phyloP scores from a whole-genome alignment of 2,888 invertebrate genomes.

The Parascotia fuliginaria region DNA sequence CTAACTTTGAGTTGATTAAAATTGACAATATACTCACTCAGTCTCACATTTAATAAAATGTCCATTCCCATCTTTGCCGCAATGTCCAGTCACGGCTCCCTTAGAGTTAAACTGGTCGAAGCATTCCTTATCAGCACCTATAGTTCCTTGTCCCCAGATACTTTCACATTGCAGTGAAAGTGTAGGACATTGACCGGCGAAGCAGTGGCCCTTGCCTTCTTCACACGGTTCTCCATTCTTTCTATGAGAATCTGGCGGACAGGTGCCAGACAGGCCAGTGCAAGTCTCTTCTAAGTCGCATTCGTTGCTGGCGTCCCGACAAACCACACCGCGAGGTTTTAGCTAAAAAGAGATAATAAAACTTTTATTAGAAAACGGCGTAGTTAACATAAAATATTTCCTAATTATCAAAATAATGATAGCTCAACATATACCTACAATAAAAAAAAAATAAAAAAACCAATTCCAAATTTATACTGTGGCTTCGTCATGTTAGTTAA shows the following conservation, averaged over 20 bases:
- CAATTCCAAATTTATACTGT: no score
- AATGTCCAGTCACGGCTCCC: constrained; percentile 97
- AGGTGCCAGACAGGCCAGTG: constrained; percentile 94
- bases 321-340: constrained; percentile 90
- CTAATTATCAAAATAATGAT: no score
- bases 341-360: constrained; percentile 79
- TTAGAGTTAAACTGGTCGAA: constrained; percentile 98
- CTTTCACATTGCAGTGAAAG: constrained; percentile 94
- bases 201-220: constrained; percentile 92
- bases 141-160: constrained; percentile 96
- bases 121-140: constrained; percentile 94
- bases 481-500: no score
- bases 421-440: no score
- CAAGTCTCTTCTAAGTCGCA: constrained; percentile 98
- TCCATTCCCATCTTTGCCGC: constrained; percentile 92
- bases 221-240: constrained; percentile 97
- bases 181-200: constrained; percentile 96
- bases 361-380: background rate
- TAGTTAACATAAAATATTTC: no score
- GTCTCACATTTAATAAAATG: constrained; percentile 94
- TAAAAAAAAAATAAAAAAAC: no score
- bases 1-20: no score
- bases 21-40: constrained; percentile 91
- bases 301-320: constrained; percentile 94
- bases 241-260: constrained; percentile 95